These are phyloP conservation scores for Ibycter americanus DNA, from an alignment of 2,797 vertebrate species.

Conservation along the genomic window DNA sequence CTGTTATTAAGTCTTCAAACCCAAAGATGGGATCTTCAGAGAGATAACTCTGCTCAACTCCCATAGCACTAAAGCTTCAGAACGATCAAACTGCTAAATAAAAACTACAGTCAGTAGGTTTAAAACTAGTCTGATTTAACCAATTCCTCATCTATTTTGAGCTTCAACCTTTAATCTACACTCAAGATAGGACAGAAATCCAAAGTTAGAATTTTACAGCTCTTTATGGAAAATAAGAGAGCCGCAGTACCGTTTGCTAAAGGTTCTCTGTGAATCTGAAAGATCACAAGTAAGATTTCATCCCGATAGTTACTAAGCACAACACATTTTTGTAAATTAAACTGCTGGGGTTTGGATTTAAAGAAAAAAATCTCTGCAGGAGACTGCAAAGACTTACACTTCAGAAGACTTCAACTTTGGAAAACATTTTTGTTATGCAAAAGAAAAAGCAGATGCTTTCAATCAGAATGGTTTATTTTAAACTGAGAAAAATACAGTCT, in stretches of 20 bases:
- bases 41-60: background rate
- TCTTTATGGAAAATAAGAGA: background rate
- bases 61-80: background rate
- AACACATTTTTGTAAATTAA: background rate
- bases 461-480: constrained; percentile 50
- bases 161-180: background rate
- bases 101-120: background rate
- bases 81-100: background rate
- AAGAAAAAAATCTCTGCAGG: background rate
- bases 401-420: background rate
- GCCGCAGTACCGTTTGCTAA: background rate
- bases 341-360: background rate
- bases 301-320: background rate
- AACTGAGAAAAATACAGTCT: background rate
- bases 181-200: background rate
- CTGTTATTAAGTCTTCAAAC: background rate
- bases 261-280: background rate
- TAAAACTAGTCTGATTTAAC: background rate
- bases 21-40: background rate
- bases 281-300: background rate
- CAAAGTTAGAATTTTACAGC: background rate
- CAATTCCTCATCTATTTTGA: background rate
- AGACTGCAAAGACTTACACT: background rate
- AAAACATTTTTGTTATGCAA: background rate
- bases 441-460: constrained; percentile 54